Percentiles rank a stretch among this genome's conserved stretches.
Evolutionary conservation across 92 coral and sea anemone genomes (phyloP).

Genomic region (Anthopleura xanthogrammica): DNA sequence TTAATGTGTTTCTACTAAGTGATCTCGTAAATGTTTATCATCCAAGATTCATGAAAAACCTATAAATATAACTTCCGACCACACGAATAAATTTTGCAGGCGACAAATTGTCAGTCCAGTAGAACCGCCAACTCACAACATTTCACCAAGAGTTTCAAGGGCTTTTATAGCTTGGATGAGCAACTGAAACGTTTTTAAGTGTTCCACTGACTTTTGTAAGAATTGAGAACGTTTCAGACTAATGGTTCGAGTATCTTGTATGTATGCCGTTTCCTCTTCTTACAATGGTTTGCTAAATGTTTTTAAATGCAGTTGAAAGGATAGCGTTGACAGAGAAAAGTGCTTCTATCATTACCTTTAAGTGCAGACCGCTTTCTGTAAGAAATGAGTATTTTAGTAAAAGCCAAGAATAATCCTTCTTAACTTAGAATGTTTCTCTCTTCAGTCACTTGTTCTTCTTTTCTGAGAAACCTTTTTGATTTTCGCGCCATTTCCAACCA

Average conservation of each 20-base stretch:
- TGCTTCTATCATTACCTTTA: background rate
- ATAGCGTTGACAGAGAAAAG: constrained; percentile 2
- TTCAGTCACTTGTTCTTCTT: background rate
- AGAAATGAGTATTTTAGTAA: background rate
- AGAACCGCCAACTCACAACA: constrained; percentile 2
- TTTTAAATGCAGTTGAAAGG: background rate
- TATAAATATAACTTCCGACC: constrained; percentile 2
- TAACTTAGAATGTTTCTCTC: background rate
- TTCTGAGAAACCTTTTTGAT: background rate
- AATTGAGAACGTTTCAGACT: constrained; percentile 4
- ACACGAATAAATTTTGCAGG: background rate
- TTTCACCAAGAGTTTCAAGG: constrained; percentile 2
- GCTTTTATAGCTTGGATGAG: background rate
- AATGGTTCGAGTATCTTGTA: background rate
- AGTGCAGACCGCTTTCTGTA: background rate
- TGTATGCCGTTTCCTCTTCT: background rate
- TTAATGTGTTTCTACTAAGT: background rate
- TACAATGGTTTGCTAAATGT: background rate
- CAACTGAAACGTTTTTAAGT: background rate
- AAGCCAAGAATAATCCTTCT: background rate
- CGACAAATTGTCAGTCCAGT: constrained; percentile 3
- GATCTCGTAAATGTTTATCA: background rate
- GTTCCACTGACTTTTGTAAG: background rate
- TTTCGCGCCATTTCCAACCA: background rate
- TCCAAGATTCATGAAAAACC: background rate